Percentiles rank a stretch among this genome's conserved stretches.
These are phyloP conservation scores for Malacoctenus gilli DNA, from an alignment of 2,797 vertebrate species.

Conservation along the genomic window DNA sequence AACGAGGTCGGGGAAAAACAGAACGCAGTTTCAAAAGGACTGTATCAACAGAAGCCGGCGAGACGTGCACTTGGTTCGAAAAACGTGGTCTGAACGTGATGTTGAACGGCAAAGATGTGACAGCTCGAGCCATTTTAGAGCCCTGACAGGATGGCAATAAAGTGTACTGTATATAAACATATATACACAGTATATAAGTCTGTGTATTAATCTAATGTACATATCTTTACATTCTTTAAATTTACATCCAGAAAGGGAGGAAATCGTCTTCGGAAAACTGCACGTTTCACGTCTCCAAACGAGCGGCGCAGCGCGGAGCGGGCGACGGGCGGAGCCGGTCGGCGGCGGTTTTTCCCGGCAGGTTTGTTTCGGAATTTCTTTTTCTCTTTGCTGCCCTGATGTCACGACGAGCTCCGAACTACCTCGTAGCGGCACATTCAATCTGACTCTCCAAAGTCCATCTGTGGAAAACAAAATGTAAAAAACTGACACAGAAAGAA, in stretches of 20 bases:
- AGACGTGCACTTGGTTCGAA: conserved; percentile 60
- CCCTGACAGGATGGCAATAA: conserved; percentile 71
- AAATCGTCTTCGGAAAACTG: conserved; percentile 74
- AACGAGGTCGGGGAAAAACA: conserved; percentile 23
- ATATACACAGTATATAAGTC: conserved; percentile 87
- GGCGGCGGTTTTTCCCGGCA: conserved; percentile 56
- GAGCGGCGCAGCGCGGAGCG: too few relatives aligned
- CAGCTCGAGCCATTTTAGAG: conserved; percentile 63
- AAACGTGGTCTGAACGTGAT: conserved; percentile 46
- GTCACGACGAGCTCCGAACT: conserved; percentile 50
- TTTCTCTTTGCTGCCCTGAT: conserved; percentile 56
- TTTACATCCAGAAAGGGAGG: conserved; percentile 83
- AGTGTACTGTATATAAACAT: conserved; percentile 83
- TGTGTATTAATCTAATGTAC: conserved; percentile 85
- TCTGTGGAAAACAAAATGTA: conserved; percentile 49
- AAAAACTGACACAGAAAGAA: conserved; percentile 33
- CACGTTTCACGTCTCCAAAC: conserved; percentile 70
- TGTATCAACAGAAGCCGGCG: conserved; percentile 53
- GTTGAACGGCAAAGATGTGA: conserved; percentile 58
- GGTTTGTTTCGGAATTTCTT: too few relatives aligned
- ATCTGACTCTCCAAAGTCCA: conserved; percentile 60
- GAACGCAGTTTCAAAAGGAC: conserved; percentile 43
- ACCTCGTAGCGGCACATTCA: conserved; percentile 64
- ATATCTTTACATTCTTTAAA: conserved; percentile 86
- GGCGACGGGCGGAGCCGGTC: too few relatives aligned